These are phyloP conservation scores for Escarpia spicata DNA, from an alignment of 2,888 invertebrate genomes.

Conservation along the genomic window DNA sequence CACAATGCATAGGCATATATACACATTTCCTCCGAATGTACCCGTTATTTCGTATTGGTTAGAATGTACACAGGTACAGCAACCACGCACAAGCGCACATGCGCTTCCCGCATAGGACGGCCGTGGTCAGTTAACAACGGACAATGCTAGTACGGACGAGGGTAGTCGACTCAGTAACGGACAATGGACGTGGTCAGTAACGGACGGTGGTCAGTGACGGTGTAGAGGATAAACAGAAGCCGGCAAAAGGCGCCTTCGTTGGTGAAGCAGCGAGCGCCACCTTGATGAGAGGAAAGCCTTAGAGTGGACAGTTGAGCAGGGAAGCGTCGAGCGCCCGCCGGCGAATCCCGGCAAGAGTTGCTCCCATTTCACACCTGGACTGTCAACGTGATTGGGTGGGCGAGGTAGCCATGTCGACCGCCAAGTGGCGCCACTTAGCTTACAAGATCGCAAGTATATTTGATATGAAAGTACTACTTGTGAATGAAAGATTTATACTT, in stretches of 20 bases:
- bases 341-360: not conserved
- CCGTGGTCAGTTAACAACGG: too few species aligned
- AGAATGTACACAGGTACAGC: not conserved
- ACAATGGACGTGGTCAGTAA: not conserved
- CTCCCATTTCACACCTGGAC: not conserved
- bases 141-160: too few species aligned
- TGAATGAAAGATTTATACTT: too few species aligned
- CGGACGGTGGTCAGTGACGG: not conserved
- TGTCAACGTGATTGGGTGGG: not conserved
- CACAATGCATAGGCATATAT: not conserved
- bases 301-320: not conserved
- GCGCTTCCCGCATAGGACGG: not conserved
- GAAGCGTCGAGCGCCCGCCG: not conserved
- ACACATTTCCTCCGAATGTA: too few species aligned
- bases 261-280: not conserved
- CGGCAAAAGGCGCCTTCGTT: not conserved
- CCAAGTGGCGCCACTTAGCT: not conserved
- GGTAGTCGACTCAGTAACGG: not conserved
- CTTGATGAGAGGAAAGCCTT: not conserved
- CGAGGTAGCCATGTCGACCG: not conserved
- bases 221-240: not conserved
- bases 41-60: not conserved
- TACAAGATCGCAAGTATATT: not conserved
- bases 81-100: not conserved
- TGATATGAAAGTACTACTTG: too few species aligned